These are phyloP conservation scores for Scaptomyza parva DNA, from an alignment of 2,888 invertebrate species.

Conservation along the genomic window DNA sequence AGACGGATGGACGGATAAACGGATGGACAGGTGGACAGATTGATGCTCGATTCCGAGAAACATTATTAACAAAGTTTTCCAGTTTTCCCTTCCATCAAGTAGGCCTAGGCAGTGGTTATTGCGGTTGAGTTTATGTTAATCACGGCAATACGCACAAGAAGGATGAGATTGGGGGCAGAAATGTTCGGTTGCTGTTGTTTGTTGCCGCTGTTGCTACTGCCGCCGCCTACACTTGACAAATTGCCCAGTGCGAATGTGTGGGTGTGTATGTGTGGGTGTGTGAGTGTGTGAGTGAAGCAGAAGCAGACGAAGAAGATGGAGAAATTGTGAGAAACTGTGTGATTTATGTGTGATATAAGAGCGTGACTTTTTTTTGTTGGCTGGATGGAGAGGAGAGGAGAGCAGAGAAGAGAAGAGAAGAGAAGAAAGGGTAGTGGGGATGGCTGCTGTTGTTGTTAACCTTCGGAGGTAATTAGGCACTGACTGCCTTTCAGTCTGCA, in stretches of 20 bases:
- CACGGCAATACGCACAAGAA: slow-evolving; percentile 47
- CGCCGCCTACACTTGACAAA: slow-evolving; percentile 67
- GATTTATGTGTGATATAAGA: slow-evolving; percentile 47
- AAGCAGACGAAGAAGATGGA: neutral
- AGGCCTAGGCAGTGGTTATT: slow-evolving; percentile 58
- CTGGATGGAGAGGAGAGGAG: too few species aligned
- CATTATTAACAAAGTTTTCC: slow-evolving; percentile 73
- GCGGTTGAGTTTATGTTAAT: slow-evolving; percentile 77
- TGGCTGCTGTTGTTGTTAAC: slow-evolving; percentile 16
- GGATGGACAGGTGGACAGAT: slow-evolving; percentile 54
- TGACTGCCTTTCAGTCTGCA: slow-evolving; percentile 32
- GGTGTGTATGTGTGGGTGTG: slow-evolving; percentile 6
- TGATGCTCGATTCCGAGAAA: slow-evolving; percentile 52
- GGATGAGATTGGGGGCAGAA: neutral
- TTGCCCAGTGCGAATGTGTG: slow-evolving; percentile 59
- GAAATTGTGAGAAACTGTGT: slow-evolving; percentile 23
- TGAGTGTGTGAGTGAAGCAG: too few species aligned
- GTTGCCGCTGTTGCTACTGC: neutral
- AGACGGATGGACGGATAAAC: slow-evolving; percentile 14
- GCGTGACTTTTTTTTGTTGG: slow-evolving; percentile 15
- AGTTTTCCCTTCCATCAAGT: slow-evolving; percentile 30
- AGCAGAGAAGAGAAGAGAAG: too few species aligned
- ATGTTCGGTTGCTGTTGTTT: neutral
- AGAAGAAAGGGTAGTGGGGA: too few species aligned
- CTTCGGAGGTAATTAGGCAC: slow-evolving; percentile 65